phyloP scores from a whole-genome alignment of 1,140 invertebrate genomes.

The Thaumatotibia leucotreta region DNA sequence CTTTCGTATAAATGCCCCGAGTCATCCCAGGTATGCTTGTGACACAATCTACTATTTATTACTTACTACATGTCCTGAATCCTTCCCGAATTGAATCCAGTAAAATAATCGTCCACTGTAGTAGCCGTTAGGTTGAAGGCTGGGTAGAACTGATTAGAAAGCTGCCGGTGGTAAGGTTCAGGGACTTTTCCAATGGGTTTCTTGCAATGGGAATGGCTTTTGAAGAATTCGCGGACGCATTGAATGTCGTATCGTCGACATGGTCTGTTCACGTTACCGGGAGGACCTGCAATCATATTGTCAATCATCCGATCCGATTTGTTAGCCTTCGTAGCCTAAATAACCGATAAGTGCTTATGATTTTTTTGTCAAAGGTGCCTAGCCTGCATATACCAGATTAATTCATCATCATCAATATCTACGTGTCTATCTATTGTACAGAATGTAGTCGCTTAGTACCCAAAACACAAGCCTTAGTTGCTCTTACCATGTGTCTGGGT shows the following conservation, averaged over 20 bases:
- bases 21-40: no score
- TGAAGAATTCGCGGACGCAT: conserved; percentile 19
- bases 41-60: not conserved
- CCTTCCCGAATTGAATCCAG: conserved; percentile 24
- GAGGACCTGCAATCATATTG: not conserved
- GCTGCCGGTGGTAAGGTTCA: conserved; percentile 16
- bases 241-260: conserved; percentile 13
- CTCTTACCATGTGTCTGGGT: no score
- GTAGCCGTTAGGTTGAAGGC: conserved; percentile 21
- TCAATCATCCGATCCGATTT: not conserved
- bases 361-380: no score
- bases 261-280: not conserved
- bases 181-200: conserved; percentile 24
- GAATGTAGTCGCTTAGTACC: no score
- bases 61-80: conserved; percentile 36
- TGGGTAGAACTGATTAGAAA: conserved; percentile 24
- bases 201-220: conserved; percentile 17
- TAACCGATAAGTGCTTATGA: no score
- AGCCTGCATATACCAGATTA: no score
- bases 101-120: conserved; percentile 11
- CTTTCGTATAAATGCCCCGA: no score
- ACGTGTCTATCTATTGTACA: no score
- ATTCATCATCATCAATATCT: no score
- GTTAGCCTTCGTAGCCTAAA: no score
- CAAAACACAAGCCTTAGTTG: no score